Evolutionary conservation across 2,888 invertebrate species (phyloP), one percentile per base, ranked within the genome.

Genomic region (Parnassius apollo): DNA sequence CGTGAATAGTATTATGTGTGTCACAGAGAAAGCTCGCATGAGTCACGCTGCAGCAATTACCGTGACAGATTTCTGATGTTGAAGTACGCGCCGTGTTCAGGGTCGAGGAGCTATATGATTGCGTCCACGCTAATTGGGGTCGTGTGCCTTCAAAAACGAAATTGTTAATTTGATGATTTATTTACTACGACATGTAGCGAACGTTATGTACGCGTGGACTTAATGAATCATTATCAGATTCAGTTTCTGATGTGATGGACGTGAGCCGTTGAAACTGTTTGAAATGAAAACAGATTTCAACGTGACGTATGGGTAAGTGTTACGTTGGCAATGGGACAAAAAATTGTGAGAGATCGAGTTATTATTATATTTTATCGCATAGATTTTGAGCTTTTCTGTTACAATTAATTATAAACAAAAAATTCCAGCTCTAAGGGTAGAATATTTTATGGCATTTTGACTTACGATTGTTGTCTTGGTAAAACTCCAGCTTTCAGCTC

Each of bases 201-300:
- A 58, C 12, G 55, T 42, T 55, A 45, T 56, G 59, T 59, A 55
- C 55, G 63, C 52, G 63, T 63, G 56, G 63, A 63, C 56, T 63
- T 63, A 63, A 63, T 63, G 56, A 59, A 55, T 59, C 51, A 56
- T 59, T 59, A 63, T 63, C 54, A 59, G 63, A 63, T 63, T 55
- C 11, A 48, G 55, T 13, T 59, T 62, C 45, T 49, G 55, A 63
- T 59, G 42, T 42, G 52, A 42, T 58, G 42, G 63, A 63, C 45
- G 51, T 59, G 42, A 56, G 53, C 35, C 25, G 52, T 59, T 61
- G 18, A 44, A 35, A 61, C 51, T 58, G 58, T 58, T 65, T 59
- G 60, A 56, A 62, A 62, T 58, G 44, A 54, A 57, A 58, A 52
- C 42, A 51, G 55, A 44, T 51, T 50, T 57, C 22, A 45, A 59